Evolutionary conservation across 2,797 vertebrate genomes (phyloP).

Genomic region (Podargus strigoides): DNA sequence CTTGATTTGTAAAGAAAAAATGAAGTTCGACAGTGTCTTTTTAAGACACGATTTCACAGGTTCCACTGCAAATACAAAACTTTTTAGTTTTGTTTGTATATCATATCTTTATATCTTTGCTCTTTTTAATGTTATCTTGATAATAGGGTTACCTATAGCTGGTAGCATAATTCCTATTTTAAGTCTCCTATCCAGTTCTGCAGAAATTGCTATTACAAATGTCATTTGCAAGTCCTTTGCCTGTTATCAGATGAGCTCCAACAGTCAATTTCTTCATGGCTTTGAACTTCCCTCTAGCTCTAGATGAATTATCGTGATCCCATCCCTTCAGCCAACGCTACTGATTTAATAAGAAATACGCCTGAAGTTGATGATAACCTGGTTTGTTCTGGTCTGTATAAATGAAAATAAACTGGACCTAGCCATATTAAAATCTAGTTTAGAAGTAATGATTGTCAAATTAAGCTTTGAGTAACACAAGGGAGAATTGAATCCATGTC

Average conservation of each 20-base stretch:
- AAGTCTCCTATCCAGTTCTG: not conserved
- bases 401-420: not conserved
- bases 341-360: slow-evolving; percentile 7
- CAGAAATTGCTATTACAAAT: slow-evolving; percentile 35
- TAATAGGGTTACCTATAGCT: not conserved
- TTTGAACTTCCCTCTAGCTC: slow-evolving; percentile 39
- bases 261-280: slow-evolving; percentile 23
- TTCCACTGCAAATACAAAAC: not conserved
- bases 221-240: slow-evolving; percentile 49
- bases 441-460: not conserved
- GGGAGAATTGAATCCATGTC: not conserved
- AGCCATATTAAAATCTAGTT: not conserved
- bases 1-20: not conserved
- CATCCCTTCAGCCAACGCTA: not conserved
- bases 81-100: not conserved
- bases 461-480: not conserved
- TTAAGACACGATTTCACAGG: not conserved
- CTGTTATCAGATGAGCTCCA: slow-evolving; percentile 43
- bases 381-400: not conserved
- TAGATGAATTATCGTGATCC: not conserved
- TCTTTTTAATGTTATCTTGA: not conserved
- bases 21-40: not conserved
- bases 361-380: not conserved
- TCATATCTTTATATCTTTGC: not conserved
- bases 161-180: not conserved